Evolutionary conservation across 2,797 vertebrate genomes (phyloP).

Genomic region (Tenualosa ilisha): DNA sequence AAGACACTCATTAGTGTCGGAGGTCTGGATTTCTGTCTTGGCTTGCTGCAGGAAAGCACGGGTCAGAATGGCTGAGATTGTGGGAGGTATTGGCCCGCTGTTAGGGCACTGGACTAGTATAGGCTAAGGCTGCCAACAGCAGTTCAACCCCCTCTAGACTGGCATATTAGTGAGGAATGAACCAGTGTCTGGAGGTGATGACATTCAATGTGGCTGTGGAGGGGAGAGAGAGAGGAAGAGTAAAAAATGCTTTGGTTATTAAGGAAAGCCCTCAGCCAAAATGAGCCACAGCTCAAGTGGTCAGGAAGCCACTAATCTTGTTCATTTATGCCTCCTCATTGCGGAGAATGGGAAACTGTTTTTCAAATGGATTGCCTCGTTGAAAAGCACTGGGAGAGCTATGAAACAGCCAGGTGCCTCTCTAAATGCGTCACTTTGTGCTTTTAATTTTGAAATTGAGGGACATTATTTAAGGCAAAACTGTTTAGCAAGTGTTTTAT

Average conservation of each 20-base stretch:
- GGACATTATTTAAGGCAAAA: background rate
- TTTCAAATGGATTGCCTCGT: background rate
- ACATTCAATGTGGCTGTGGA: background rate
- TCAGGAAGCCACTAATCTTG: background rate
- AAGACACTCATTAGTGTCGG: background rate
- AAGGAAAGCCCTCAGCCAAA: background rate
- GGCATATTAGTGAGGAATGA: background rate
- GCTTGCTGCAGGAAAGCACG: background rate
- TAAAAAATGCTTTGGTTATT: background rate
- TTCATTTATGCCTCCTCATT: constrained; percentile 1
- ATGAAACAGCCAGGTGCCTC: background rate
- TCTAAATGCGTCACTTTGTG: background rate
- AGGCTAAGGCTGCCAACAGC: background rate
- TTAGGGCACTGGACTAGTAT: background rate
- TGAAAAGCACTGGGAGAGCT: background rate
- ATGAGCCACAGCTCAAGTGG: background rate
- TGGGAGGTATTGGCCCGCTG: background rate
- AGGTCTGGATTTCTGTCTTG: background rate
- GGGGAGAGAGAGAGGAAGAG: too few species aligned
- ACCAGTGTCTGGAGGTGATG: background rate
- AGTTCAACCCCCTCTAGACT: background rate
- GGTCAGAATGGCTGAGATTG: background rate
- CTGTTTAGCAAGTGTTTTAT: background rate
- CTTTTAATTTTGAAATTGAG: background rate
- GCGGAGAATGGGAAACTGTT: background rate